A percentile compares a stretch with the other conserved stretches of the same genome.
These are phyloP conservation scores for Troilus luridus DNA, from an alignment of 2,888 invertebrate species.

Conservation along the genomic window DNA sequence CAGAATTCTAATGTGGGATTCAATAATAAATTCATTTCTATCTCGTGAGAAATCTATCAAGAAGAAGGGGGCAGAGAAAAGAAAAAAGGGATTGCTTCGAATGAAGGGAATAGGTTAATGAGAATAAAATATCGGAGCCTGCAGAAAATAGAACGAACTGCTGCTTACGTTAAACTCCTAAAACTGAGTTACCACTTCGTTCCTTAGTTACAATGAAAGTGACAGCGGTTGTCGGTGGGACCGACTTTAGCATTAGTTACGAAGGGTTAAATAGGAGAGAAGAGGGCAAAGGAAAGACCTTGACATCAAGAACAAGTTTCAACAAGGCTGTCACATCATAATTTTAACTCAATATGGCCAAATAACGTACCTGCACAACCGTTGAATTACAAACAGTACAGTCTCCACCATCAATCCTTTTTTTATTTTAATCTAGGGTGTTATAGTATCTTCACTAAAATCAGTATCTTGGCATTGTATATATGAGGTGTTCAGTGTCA, in stretches of 20 bases:
- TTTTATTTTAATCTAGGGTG: too few species aligned
- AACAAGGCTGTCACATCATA: too few species aligned
- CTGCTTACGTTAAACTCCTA: not conserved
- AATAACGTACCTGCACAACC: too few species aligned
- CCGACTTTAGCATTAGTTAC: not conserved
- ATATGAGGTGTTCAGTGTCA: too few species aligned
- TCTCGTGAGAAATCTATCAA: slow-evolving; percentile 13
- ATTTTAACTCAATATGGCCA: too few species aligned
- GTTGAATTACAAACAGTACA: too few species aligned
- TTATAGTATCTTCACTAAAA: too few species aligned
- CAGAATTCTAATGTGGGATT: slow-evolving; percentile 6
- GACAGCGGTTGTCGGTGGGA: not conserved
- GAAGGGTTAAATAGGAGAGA: not conserved
- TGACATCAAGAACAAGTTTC: too few species aligned
- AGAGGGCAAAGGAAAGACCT: too few species aligned
- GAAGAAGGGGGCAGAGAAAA: not conserved
- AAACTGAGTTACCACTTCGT: not conserved
- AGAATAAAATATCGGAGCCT: not conserved
- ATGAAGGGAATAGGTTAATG: not conserved
- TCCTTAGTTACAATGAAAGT: not conserved
- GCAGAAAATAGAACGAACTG: not conserved
- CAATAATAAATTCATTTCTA: slow-evolving; percentile 9
- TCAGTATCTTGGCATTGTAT: too few species aligned
- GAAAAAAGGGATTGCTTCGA: not conserved
- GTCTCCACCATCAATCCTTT: too few species aligned